Evolutionary conservation across 2,888 invertebrate species (phyloP).

Genomic region (Micropterix aruncella): DNA sequence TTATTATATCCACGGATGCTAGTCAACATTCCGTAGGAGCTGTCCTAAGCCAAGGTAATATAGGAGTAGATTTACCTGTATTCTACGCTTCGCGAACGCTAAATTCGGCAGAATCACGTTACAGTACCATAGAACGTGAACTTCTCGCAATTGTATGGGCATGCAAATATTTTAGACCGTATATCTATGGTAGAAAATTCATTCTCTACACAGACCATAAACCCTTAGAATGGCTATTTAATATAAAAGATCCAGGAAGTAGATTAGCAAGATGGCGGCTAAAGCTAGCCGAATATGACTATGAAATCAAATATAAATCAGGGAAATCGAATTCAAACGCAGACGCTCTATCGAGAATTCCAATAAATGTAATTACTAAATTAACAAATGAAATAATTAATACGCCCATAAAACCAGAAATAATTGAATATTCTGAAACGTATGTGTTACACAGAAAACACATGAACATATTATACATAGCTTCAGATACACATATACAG

Average conservation of each 20-base stretch:
- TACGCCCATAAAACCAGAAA: not conserved
- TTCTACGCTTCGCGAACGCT: conserved; percentile 17
- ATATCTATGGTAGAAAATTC: conserved; percentile 19
- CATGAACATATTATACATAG: not conserved
- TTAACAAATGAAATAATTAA: not conserved
- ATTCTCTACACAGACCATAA: conserved; percentile 21
- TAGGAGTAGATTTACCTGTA: conserved; percentile 15
- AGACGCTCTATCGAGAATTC: conserved; percentile 6
- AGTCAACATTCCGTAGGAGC: conserved; percentile 15
- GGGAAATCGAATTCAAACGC: conserved; percentile 9
- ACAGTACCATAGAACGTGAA: conserved; percentile 19
- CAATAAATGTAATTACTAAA: conserved; percentile 1
- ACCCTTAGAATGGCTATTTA: conserved; percentile 19
- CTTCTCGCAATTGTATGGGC: conserved; percentile 19
- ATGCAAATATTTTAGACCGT: conserved; percentile 18
- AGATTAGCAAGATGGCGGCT: conserved; percentile 19
- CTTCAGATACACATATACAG: not conserved
- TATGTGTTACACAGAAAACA: not conserved
- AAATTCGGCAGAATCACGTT: conserved; percentile 14
- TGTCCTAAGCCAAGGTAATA: conserved; percentile 15
- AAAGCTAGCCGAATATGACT: conserved; percentile 16
- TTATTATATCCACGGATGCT: conserved; percentile 17
- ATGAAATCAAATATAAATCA: conserved; percentile 14
- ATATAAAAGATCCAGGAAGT: conserved; percentile 19
- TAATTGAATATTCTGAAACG: not conserved